A percentile compares a stretch with the other conserved stretches of the same genome.
Conservation (phyloP, 2,113 vertebrate species). For the Tapirus terrestris region DNA sequence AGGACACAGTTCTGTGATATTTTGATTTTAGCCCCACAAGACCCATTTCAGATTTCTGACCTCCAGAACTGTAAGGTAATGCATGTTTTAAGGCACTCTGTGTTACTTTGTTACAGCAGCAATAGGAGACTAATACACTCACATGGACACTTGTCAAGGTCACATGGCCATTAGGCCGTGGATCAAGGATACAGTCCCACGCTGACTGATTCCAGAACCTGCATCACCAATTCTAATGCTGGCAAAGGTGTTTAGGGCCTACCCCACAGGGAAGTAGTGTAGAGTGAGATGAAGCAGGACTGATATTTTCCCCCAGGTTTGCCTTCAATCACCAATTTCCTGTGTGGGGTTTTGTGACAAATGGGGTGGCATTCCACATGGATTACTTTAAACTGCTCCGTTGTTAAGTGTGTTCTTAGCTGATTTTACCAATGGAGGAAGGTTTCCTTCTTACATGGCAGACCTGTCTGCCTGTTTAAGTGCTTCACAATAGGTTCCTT, state of each 20-base stretch:
- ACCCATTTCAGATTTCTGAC: neutral
- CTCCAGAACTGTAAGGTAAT: neutral
- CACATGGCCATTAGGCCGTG: too few species aligned
- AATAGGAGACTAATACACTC: neutral
- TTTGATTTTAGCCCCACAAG: neutral
- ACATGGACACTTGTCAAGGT: too few species aligned
- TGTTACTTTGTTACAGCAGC: neutral
- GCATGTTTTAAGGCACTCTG: neutral
- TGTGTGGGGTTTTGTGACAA: neutral
- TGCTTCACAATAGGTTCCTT: neutral
- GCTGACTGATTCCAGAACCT: neutral
- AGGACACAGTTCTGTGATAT: neutral
- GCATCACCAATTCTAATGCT: neutral
- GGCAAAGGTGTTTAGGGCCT: neutral
- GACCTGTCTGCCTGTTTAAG: constrained; percentile 53
- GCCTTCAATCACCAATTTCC: neutral
- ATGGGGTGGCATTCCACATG: neutral
- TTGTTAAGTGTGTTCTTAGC: neutral
- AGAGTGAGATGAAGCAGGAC: neutral
- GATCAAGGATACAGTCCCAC: neutral
- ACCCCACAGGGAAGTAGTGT: neutral
- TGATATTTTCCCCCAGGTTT: neutral
- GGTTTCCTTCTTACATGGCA: constrained; percentile 38
- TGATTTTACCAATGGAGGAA: neutral
- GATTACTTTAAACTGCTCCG: constrained; percentile 54